phyloP scores from a whole-genome alignment of 1,140 invertebrate species.

The Drosophila nebulosa region DNA sequence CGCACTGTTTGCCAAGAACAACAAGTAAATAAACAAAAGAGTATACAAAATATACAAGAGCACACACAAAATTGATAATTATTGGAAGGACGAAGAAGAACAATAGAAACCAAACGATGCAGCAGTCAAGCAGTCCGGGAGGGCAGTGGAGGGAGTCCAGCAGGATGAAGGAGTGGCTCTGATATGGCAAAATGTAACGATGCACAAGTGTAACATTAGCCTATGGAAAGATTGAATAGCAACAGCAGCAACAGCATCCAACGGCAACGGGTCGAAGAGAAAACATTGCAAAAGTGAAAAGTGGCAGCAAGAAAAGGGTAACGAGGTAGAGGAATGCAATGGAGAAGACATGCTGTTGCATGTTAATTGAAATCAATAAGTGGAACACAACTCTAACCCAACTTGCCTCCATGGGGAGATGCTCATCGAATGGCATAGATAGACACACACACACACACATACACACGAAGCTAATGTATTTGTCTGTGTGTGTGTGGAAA shows the following conservation, averaged over 20 bases:
- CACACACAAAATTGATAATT: conserved; percentile 71
- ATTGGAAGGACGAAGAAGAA: conserved; percentile 47
- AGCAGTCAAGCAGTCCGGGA: background rate
- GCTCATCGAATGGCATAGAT: background rate
- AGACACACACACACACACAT: conserved; percentile 7
- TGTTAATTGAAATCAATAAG: conserved; percentile 80
- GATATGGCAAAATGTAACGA: conserved; percentile 57
- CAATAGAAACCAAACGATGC: conserved; percentile 5
- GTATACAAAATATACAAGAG: conserved; percentile 36
- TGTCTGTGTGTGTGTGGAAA: conserved; percentile 30
- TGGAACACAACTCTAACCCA: conserved; percentile 47
- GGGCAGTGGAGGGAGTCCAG: background rate
- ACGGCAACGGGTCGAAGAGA: background rate
- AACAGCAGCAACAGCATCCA: conserved; percentile 40
- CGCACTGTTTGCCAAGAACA: conserved; percentile 72
- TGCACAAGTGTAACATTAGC: conserved; percentile 77
- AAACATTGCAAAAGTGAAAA: background rate
- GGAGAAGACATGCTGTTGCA: conserved; percentile 75
- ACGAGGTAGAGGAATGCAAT: conserved; percentile 36
- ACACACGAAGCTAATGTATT: conserved; percentile 1
- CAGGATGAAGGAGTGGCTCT: background rate
- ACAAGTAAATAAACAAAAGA: conserved; percentile 75
- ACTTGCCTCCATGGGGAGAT: background rate
- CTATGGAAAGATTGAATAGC: conserved; percentile 75
- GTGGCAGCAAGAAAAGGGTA: background rate